Evolutionary conservation across 2,113 vertebrate genomes (phyloP), one percentile per base, ranked within the genome.

Genomic region (Manacus vitellinus): DNA sequence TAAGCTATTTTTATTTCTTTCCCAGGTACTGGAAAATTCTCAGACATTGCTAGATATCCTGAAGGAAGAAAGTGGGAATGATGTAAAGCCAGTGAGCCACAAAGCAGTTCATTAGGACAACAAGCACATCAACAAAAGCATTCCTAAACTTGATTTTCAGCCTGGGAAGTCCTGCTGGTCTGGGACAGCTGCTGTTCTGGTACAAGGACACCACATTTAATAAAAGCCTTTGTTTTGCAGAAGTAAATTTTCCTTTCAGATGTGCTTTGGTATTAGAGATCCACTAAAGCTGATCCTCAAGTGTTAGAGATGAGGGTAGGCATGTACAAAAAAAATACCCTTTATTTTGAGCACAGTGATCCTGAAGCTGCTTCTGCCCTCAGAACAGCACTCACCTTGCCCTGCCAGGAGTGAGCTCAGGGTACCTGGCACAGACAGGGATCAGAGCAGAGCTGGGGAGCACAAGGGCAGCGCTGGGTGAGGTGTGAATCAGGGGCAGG

Each of bases 21-120:
- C 74, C 14, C 92, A 99, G 99, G 99, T 99, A 94, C 94, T 99
- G 97, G 99, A 99, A 97, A 99, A 98, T 94, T 99, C 99, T 14
- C 99, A 99, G 98, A 98, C 98, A 11, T 93, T 99, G 59, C 98
- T 99, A 16, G 99, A 97, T 25, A 98, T 98, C 43, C 97, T 99
- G 89, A 99, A 99, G 95, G 98, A 98, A 91, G 98, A 99, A 92
- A 97, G 98, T 0, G 98, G 98, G 73, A 99, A 98, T 95, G 97
- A 99, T 74, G 95, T 73, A 99, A 98, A 97, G 98, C 97, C 85
- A 98, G 98, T 3, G 97, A 98, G 25, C 89, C 63, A 4, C 97
- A 97, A 90, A 95, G 61, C 46, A 66, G 85, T 35, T 81, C 89
- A 43, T 98, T 98, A 95, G 98, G 98, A 68, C 98, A 88, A 81